A percentile compares a stretch with the other conserved stretches of the same genome.
phyloP scores from a whole-genome alignment of 2,113 vertebrate species.

The Campylorhamphus procurvoides region DNA sequence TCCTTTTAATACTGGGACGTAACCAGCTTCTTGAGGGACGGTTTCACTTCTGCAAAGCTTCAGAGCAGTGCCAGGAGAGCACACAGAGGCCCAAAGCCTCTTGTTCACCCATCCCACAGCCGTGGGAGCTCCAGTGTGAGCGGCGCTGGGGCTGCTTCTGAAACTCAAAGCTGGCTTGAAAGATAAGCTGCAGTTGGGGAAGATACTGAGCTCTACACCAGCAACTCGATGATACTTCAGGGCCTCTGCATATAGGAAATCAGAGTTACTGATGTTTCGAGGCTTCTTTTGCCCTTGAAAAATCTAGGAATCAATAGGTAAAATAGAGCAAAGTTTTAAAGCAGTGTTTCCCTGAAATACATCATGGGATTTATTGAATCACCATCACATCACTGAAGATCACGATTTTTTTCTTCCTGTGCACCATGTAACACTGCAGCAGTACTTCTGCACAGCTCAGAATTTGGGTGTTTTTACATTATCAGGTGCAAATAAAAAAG shows the following conservation, averaged over 20 bases:
- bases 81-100: neutral
- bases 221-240: neutral
- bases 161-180: neutral
- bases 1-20: neutral
- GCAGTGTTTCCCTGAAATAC: neutral
- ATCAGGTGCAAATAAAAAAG: neutral
- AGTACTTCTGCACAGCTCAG: neutral
- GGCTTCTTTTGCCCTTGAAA: neutral
- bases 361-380: neutral
- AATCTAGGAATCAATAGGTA: neutral
- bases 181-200: neutral
- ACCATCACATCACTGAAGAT: neutral
- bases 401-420: neutral
- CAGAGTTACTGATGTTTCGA: neutral
- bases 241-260: neutral
- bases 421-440: neutral
- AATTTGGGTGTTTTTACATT: neutral
- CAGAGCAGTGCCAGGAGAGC: neutral
- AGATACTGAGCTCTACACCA: neutral
- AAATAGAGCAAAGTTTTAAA: neutral
- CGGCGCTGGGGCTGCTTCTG: neutral
- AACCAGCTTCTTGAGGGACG: neutral
- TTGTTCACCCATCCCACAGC: fast-evolving
- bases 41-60: neutral
- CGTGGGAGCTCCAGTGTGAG: fast-evolving